Conservation (phyloP, 2,888 invertebrate genomes). For the Abrostola tripartita region DNA sequence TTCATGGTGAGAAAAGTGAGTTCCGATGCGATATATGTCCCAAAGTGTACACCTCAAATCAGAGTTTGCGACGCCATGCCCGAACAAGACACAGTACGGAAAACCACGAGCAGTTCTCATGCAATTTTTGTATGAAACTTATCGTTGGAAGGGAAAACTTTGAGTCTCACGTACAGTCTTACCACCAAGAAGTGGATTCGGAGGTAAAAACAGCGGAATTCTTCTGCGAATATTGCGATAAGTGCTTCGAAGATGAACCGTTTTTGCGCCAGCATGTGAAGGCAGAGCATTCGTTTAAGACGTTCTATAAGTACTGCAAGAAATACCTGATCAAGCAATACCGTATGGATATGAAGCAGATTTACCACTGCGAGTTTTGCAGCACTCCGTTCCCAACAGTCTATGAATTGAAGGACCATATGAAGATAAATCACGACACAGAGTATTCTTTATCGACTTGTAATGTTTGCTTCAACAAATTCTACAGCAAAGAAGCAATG, state of each 20-base stretch:
- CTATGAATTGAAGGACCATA: constrained; percentile 75
- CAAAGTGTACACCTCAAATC: constrained; percentile 76
- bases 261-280: constrained; percentile 73
- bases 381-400: constrained; percentile 62
- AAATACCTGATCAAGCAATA: constrained; percentile 64
- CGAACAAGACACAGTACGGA: constrained; percentile 64
- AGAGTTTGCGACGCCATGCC: constrained; percentile 71
- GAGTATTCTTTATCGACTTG: constrained; percentile 73
- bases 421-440: constrained; percentile 69
- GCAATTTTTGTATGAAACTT: constrained; percentile 57
- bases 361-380: constrained; percentile 76
- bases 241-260: constrained; percentile 65
- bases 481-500: constrained; percentile 73
- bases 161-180: constrained; percentile 56
- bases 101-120: constrained; percentile 53
- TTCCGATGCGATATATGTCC: constrained; percentile 74
- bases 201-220: constrained; percentile 22
- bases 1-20: constrained; percentile 70
- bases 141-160: constrained; percentile 60
- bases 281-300: constrained; percentile 71
- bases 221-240: constrained; percentile 67
- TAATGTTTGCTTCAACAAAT: constrained; percentile 79
- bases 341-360: constrained; percentile 30
- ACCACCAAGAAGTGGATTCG: constrained; percentile 29
- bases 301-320: constrained; percentile 76